Percentiles rank a stretch among this genome's conserved stretches.
Conservation (phyloP, 2,113 vertebrate genomes). For the Struthidea cinerea region DNA sequence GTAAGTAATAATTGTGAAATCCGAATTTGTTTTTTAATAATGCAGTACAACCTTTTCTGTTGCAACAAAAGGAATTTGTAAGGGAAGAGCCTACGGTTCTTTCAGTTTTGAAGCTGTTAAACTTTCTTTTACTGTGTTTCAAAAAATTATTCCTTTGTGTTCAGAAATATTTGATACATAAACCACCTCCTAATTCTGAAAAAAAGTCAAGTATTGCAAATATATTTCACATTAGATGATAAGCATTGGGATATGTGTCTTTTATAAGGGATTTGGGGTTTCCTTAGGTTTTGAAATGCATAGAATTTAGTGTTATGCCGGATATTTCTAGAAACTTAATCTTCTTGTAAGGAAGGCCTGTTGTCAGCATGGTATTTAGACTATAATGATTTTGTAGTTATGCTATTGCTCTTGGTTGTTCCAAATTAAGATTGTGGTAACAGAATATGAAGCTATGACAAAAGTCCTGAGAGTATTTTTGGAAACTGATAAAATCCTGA, state of each 20-base stretch:
- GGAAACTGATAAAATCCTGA: neutral
- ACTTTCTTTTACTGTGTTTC: neutral
- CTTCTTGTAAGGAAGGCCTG: neutral
- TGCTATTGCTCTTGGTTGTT: neutral
- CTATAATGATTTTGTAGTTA: neutral
- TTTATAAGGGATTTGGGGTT: neutral
- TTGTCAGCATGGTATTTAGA: neutral
- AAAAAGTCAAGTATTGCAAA: neutral
- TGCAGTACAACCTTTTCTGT: neutral
- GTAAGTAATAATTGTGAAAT: neutral
- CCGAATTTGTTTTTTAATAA: neutral
- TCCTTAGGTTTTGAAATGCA: neutral
- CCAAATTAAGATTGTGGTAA: neutral
- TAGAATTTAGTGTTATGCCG: neutral
- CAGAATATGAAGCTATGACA: neutral
- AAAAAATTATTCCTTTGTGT: neutral
- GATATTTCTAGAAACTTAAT: neutral
- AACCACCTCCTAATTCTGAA: neutral
- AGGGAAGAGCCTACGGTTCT: neutral
- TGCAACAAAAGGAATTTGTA: neutral
- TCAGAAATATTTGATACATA: neutral
- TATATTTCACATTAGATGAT: neutral
- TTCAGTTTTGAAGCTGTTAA: neutral
- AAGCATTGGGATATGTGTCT: neutral
- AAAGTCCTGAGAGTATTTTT: neutral